phyloP scores from a whole-genome alignment of 2,797 vertebrate genomes.

The Xyrichtys novacula region DNA sequence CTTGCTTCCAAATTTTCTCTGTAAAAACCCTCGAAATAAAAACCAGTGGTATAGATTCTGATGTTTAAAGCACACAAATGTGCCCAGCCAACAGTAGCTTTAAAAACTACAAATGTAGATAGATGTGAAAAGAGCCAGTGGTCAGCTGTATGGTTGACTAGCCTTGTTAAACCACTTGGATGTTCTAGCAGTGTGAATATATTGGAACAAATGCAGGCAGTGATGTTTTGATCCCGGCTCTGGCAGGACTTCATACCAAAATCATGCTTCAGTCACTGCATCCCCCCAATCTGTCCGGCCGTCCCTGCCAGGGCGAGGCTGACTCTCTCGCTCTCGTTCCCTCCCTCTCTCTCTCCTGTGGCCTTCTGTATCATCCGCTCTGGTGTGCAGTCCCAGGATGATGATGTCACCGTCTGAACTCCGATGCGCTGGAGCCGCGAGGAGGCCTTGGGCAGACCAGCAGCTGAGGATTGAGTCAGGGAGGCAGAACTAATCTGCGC shows the following conservation, averaged over 20 bases:
- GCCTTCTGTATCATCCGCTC: conserved; percentile 17
- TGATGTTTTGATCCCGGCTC: neutral
- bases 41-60: no score
- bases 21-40: no score
- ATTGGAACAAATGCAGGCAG: conserved; percentile 7
- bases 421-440: conserved; percentile 15
- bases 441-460: neutral
- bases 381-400: conserved; percentile 12
- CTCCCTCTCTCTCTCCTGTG: neutral
- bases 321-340: no score
- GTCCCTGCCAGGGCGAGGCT: conserved; percentile 6
- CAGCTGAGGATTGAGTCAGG: conserved; percentile 34
- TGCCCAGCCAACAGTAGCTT: no score
- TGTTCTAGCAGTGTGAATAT: conserved; percentile 1
- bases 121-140: no score
- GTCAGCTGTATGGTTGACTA: neutral
- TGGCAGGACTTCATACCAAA: neutral
- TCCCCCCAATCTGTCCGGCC: conserved; percentile 9
- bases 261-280: conserved; percentile 14
- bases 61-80: no score
- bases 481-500: conserved; percentile 29
- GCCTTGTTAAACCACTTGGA: neutral
- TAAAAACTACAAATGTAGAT: no score
- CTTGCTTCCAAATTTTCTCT: no score
- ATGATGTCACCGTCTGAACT: conserved; percentile 26